Evolutionary conservation across 2,113 vertebrate species (phyloP).

Genomic region (Potamarius usumacintae): DNA sequence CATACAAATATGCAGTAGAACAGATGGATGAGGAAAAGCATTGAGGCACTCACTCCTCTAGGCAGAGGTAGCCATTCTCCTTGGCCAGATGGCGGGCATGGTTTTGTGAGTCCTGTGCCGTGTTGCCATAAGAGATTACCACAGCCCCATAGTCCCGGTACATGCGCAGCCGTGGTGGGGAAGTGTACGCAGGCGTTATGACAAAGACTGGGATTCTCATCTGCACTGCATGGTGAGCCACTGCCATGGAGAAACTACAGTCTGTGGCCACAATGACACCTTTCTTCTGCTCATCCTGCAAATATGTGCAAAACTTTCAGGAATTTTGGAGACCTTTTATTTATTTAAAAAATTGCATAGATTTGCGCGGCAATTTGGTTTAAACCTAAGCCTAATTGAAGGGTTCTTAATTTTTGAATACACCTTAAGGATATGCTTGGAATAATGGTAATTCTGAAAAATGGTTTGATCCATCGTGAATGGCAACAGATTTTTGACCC

Average conservation of each 20-base stretch:
- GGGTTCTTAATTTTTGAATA: background rate
- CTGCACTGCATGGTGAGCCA: conserved; percentile 80
- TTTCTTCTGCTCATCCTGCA: conserved; percentile 85
- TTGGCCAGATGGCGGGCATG: conserved; percentile 79
- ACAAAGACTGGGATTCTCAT: conserved; percentile 82
- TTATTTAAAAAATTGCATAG: background rate
- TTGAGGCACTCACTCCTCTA: conserved; percentile 82
- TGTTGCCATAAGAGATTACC: conserved; percentile 83
- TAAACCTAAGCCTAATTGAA: background rate
- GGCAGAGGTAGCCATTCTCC: conserved; percentile 83
- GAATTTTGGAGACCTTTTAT: background rate
- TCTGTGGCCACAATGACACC: conserved; percentile 86
- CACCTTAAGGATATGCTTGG: background rate
- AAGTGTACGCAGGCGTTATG: conserved; percentile 78
- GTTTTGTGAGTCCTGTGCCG: conserved; percentile 72
- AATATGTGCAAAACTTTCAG: background rate
- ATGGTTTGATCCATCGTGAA: background rate
- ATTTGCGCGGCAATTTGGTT: background rate
- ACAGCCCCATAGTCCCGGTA: conserved; percentile 88
- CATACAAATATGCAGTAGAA: background rate
- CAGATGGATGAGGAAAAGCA: background rate
- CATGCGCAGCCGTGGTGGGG: conserved; percentile 68
- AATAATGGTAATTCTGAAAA: background rate
- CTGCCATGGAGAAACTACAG: conserved; percentile 86
- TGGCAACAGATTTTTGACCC: background rate